Conservation (phyloP, 2,888 invertebrate species). For the Drosophila stalkeri region DNA sequence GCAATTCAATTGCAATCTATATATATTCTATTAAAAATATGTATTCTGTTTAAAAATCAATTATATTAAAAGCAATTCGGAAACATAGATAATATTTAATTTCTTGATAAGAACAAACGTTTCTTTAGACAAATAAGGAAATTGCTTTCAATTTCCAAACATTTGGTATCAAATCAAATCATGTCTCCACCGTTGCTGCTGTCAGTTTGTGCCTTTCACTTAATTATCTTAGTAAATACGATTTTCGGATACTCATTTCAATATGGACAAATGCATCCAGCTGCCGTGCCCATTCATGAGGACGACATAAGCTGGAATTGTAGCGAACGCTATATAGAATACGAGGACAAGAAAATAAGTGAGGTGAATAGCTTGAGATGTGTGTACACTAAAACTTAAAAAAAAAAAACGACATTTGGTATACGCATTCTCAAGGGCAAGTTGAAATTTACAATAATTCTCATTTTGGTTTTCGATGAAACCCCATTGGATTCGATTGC, state of each 20-base stretch:
- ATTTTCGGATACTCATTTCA: constrained; percentile 45
- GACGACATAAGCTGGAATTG: constrained; percentile 26
- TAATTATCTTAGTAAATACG: background rate
- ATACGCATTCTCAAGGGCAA: constrained; percentile 13
- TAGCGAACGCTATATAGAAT: constrained; percentile 14
- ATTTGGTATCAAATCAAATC: constrained; percentile 7
- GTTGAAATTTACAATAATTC: constrained; percentile 41
- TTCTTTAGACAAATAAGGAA: background rate
- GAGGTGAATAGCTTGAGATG: constrained; percentile 30
- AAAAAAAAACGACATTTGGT: background rate
- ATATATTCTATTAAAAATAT: background rate
- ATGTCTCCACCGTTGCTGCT: constrained; percentile 28
- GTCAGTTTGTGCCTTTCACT: constrained; percentile 18
- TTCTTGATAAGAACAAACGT: constrained; percentile 13
- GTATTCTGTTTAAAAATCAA: constrained; percentile 14
- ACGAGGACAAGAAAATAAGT: constrained; percentile 6
- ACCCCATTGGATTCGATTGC: constrained; percentile 18
- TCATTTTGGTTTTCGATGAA: constrained; percentile 60
- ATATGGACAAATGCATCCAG: constrained; percentile 49
- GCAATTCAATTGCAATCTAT: background rate
- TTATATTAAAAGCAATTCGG: constrained; percentile 16
- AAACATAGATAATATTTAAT: constrained; percentile 1
- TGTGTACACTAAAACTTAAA: background rate
- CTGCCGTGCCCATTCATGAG: constrained; percentile 58
- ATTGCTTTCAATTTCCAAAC: background rate